Conservation (phyloP, 2,113 vertebrate species). For the Urocolius indicus region DNA sequence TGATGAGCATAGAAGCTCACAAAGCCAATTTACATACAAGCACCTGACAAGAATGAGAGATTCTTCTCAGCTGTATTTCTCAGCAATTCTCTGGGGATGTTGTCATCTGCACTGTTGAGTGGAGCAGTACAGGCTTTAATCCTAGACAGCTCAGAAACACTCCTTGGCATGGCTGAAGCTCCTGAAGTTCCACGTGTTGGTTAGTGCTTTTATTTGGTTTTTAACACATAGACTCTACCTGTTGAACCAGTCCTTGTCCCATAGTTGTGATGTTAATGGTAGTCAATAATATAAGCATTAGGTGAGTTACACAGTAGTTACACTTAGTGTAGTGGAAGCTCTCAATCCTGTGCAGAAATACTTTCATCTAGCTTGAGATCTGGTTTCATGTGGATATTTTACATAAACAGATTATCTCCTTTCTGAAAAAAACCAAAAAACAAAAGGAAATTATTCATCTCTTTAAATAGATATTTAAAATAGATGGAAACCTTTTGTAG, state of each 20-base stretch:
- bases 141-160: not conserved
- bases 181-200: not conserved
- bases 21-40: not conserved
- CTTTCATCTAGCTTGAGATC: not conserved
- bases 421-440: not conserved
- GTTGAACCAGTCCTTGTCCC: not conserved
- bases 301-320: not conserved
- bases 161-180: not conserved
- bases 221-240: not conserved
- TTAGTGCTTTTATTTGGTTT: not conserved
- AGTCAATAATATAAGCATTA: not conserved
- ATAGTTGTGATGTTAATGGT: not conserved
- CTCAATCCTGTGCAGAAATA: not conserved
- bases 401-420: not conserved
- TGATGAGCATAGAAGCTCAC: not conserved
- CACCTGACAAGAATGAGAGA: fast-evolving
- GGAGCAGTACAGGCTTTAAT: not conserved
- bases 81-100: not conserved
- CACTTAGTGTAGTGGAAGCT: not conserved
- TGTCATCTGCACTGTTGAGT: fast-evolving
- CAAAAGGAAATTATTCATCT: not conserved
- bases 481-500: not conserved
- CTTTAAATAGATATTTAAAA: not conserved
- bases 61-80: not conserved
- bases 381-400: not conserved